A percentile compares a stretch with the other conserved stretches of the same genome.
Conservation (phyloP, 2,888 invertebrate species). For the Polyploca ridens region DNA sequence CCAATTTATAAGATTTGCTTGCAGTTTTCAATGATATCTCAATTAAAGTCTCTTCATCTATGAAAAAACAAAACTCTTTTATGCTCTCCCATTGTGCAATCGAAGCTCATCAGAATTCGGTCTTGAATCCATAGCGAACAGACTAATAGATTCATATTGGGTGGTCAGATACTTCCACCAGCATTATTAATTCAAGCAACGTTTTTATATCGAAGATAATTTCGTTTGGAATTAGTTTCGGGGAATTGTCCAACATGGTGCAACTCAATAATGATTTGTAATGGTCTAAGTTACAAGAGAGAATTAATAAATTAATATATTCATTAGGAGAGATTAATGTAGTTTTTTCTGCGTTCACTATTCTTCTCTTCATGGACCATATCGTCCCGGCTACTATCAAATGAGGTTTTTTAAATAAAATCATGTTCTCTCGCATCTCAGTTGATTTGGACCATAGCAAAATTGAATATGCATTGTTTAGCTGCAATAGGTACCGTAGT, state of each 20-base stretch:
- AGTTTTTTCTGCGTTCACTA: too few relatives aligned
- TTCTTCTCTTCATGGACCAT: too few relatives aligned
- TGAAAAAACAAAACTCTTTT: neutral
- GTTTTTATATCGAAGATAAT: conserved; percentile 11
- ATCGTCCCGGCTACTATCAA: too few relatives aligned
- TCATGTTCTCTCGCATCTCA: neutral
- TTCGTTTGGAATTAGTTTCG: conserved; percentile 11
- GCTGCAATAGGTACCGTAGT: conserved; percentile 27
- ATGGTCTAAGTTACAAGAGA: conserved; percentile 7
- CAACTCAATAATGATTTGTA: neutral
- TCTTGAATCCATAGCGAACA: neutral
- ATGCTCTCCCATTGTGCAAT: neutral
- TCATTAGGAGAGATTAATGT: too few relatives aligned
- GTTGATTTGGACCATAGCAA: conserved; percentile 25
- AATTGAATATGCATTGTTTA: conserved; percentile 52
- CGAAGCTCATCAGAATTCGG: neutral
- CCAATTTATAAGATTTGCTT: too few relatives aligned
- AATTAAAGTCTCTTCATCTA: neutral
- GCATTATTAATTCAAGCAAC: conserved; percentile 7
- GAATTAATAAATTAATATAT: too few relatives aligned
- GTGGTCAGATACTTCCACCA: conserved; percentile 7
- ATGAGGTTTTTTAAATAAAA: too few relatives aligned
- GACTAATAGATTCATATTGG: conserved; percentile 2
- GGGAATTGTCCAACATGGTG: neutral
- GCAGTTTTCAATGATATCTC: too few relatives aligned